Percentiles rank a stretch among this genome's conserved stretches.
phyloP scores from a whole-genome alignment of 2,888 invertebrate genomes.

The Hyppa rectilinea region DNA sequence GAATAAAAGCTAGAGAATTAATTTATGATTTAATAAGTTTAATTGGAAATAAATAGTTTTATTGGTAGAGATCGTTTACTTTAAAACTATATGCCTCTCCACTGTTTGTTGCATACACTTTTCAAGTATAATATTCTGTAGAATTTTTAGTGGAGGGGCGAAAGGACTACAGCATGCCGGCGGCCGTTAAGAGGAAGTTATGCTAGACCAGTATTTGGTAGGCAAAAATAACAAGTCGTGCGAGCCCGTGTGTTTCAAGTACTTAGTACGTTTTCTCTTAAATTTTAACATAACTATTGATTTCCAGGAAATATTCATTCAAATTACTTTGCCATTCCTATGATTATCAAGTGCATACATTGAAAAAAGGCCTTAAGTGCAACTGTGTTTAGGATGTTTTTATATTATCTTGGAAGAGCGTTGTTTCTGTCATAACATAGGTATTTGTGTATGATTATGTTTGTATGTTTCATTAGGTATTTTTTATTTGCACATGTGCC shows the following conservation, averaged over 20 bases:
- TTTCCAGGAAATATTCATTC: slow-evolving; percentile 4
- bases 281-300: neutral
- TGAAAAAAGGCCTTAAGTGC: neutral
- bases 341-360: neutral
- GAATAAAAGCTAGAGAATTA: neutral
- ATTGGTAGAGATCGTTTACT: no score
- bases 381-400: neutral
- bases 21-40: neutral
- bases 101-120: no score
- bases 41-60: neutral
- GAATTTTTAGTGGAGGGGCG: no score
- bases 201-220: neutral
- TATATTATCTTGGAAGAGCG: neutral
- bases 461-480: no score
- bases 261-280: neutral
- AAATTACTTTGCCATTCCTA: neutral
- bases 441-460: no score
- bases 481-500: no score
- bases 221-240: neutral
- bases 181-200: neutral
- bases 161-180: neutral
- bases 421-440: no score
- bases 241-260: neutral
- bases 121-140: no score
- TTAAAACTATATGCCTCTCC: no score